phyloP scores from a whole-genome alignment of 2,888 invertebrate genomes.

The Mimachlamys varia region DNA sequence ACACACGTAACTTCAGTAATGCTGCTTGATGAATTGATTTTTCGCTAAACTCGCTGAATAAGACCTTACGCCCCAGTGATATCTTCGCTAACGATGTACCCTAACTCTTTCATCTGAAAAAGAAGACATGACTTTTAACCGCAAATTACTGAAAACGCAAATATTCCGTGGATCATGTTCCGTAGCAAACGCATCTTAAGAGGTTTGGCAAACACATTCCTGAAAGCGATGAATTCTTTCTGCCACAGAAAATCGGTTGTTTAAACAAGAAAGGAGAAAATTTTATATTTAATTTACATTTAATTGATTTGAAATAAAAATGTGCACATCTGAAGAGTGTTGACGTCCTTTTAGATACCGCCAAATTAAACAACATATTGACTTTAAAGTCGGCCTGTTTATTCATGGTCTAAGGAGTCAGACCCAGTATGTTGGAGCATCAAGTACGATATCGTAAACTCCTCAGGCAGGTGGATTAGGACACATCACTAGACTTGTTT shows the following conservation, averaged over 20 bases:
- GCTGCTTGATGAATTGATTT: too few relatives aligned
- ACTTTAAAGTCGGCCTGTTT: neutral
- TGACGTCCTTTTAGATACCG: neutral
- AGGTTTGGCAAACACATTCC: neutral
- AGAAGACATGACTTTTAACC: neutral
- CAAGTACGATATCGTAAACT: neutral
- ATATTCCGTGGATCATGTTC: neutral
- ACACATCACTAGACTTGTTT: neutral
- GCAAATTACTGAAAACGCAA: neutral
- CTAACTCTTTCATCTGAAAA: neutral
- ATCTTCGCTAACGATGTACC: neutral
- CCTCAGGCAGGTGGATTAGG: neutral
- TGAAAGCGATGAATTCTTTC: neutral
- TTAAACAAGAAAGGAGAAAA: neutral
- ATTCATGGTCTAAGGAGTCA: neutral
- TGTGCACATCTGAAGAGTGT: neutral
- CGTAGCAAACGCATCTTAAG: neutral
- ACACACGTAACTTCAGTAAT: too few relatives aligned
- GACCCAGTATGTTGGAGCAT: neutral
- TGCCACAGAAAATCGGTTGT: neutral
- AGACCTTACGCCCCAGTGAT: too few relatives aligned
- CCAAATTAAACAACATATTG: neutral
- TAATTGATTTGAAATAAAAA: slow-evolving; percentile 23
- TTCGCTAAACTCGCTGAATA: too few relatives aligned
- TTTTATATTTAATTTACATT: slow-evolving; percentile 21